Base-by-base conservation (phyloP, 1,140 invertebrate species). In the Gonatopus flavifemur region DNA sequence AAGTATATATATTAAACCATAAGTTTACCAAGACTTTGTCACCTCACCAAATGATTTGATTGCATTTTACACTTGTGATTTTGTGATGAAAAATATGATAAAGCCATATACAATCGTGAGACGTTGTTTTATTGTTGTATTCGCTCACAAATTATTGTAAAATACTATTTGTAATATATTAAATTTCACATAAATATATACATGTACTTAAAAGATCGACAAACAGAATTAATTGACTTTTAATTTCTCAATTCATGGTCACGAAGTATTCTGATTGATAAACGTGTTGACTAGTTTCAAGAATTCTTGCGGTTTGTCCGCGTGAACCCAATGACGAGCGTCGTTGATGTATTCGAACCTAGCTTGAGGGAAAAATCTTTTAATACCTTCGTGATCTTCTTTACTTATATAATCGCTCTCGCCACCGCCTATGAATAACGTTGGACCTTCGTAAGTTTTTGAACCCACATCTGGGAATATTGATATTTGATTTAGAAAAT, bases 271-370 rank as follows among this genome's bases (percentile, higher is more conserved):
- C n/a, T 62, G 22, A 38, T 76, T 74, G 31, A 77, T 52, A 43
- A 78, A 78, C 19, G 22, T 43, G 1, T 63, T 65, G 3, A 83
- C 78, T 55, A 80, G 57, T 53, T 82, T 77, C 8, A 94, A 66
- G 73, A 98, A 96, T 63, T 90, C 84, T 2, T 79, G 65, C 2
- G 94, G 91, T 70, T 94, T 89, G 54, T 98, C 93, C 41, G 90
- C 86, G 67, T 98, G 95, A 7, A 96, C 85, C 90, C 93, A 94
- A 72, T 98, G 95, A 5, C 92, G 91, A 15, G 94, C 90, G 49
- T 84, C 86, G 24, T 84, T 78, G 35, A 98, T 82, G 64, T 86
- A 89, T 44, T 82, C 69, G 46, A 97, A 82, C 52, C 86, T 74
- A 0, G 89, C 86, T 6, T 82, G 77, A 0, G 93, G 91, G 70